Base-by-base conservation (phyloP, 2,888 invertebrate species). In the Fragum whitleyi region DNA sequence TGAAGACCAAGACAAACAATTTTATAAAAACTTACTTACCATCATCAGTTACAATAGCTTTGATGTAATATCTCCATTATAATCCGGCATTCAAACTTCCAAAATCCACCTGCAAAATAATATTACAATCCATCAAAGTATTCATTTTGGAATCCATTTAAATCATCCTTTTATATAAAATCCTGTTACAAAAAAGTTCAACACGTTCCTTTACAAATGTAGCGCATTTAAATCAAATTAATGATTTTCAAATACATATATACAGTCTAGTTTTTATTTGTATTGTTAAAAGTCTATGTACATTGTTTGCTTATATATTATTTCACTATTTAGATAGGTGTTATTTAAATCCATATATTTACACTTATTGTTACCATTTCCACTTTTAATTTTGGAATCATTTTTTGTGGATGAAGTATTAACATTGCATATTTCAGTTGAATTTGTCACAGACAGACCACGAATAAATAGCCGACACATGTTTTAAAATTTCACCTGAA, bases 321-420 rank as follows among this genome's bases (percentile, higher is more conserved):
- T n/a, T 47, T 19, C n/a, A 47, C 19, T 47, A 47, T 47, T 47
- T 47, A 47, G 7, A 19, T n/a, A 14, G 47, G 47, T 47, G 14
- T 47, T 47, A 47, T 47, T 47, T 47, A 47, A 47, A 47, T 47
- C 47, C 47, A 47, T 47, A 47, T n/a, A n/a, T 47, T 47, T 47
- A n/a, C 47, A 47, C 47, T 47, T n/a, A 9, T 47, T 47, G 32
- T 36, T 36, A 36, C 9, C 32, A 36, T 36, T 36, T 36, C 32
- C 32, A 36, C 32, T 36, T 36, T 36, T 36, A 9, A 9, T 36
- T 36, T 36, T 3, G 9, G 32, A 36, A 36, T 36, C 9, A 36
- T 9, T 36, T 6, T 36, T 36, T n/a, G n/a, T n/a, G n/a, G n/a
- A n/a, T n/a, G n/a, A n/a, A n/a, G n/a, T n/a, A n/a, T n/a, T n/a